These are phyloP conservation scores for Smithornis capensis DNA, from an alignment of 2,113 vertebrate species.

Conservation along the genomic window DNA sequence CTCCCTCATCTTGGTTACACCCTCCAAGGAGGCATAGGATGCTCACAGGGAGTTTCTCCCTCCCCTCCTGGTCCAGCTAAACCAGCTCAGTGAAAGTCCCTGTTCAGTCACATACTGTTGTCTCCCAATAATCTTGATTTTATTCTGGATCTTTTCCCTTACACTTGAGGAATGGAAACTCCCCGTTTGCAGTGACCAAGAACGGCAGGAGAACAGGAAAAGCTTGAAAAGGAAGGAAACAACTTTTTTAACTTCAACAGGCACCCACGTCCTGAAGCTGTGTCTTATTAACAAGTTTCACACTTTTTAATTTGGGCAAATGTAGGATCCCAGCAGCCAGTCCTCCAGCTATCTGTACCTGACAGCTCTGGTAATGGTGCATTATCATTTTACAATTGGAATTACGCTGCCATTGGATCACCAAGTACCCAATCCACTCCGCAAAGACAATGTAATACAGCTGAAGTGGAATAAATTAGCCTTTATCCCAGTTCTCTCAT, in stretches of 20 bases:
- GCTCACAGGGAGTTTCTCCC: neutral
- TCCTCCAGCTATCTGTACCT: slow-evolving; percentile 26
- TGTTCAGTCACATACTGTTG: neutral
- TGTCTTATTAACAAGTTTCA: neutral
- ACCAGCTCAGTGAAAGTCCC: neutral
- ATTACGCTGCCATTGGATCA: neutral
- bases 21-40: neutral
- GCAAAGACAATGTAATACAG: neutral
- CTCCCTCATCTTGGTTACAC: neutral
- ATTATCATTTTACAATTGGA: slow-evolving; percentile 33
- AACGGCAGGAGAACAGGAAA: neutral
- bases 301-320: neutral
- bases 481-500: neutral
- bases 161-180: accelerated
- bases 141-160: neutral
- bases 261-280: neutral
- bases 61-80: neutral
- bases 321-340: neutral
- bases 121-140: accelerated
- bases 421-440: slow-evolving; percentile 2
- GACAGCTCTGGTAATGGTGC: neutral
- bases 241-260: neutral
- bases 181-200: neutral
- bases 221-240: neutral
- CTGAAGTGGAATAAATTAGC: slow-evolving; percentile 47